Evolutionary conservation across 2,888 invertebrate species (phyloP).

Genomic region (Machimus rusticus): DNA sequence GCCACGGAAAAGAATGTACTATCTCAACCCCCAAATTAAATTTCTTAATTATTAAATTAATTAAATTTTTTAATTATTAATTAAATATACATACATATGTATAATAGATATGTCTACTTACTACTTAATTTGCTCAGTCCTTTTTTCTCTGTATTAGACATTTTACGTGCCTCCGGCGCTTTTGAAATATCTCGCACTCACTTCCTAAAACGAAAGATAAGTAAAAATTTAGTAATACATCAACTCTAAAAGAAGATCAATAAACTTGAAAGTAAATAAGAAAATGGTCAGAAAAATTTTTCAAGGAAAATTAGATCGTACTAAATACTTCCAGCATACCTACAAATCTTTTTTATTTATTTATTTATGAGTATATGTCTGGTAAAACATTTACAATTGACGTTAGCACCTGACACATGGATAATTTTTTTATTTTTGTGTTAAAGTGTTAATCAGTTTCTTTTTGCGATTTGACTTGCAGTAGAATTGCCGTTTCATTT

Average conservation of each 20-base stretch:
- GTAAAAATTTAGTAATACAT: background rate
- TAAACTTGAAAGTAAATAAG: background rate
- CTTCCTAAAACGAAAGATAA: background rate
- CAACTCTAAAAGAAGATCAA: background rate
- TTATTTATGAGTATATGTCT: background rate
- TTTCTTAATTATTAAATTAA: background rate
- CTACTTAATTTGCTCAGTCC: conserved; percentile 56
- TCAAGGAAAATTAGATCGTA: background rate
- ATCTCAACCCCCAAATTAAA: background rate
- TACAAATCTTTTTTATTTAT: background rate
- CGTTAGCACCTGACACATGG: background rate
- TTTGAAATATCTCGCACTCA: background rate
- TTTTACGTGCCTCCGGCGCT: conserved; percentile 47
- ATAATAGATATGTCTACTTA: conserved; percentile 53
- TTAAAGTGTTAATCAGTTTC: background rate
- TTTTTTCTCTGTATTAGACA: conserved; percentile 60
- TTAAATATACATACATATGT: no score
- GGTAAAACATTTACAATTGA: background rate
- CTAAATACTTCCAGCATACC: background rate
- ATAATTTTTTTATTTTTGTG: background rate
- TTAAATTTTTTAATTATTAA: background rate
- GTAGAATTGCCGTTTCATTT: background rate
- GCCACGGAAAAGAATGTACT: background rate
- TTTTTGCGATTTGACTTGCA: background rate
- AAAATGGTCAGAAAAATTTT: background rate